These are phyloP conservation scores for Clusia tigrina DNA, from an alignment of 2,888 invertebrate genomes.

Conservation along the genomic window DNA sequence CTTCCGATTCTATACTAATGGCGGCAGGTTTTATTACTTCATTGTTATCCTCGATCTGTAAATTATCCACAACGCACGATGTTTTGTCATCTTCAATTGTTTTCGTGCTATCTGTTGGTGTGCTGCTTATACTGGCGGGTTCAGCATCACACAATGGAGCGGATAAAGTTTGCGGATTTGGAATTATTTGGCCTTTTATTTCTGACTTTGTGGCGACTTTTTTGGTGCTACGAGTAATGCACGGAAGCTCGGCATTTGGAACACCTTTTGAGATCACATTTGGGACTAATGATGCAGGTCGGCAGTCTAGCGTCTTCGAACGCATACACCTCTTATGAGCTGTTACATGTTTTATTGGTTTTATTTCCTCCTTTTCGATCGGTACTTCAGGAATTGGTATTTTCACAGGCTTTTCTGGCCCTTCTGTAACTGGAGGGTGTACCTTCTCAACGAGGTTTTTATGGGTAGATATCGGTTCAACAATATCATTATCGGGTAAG, in stretches of 20 bases:
- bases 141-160: too few relatives aligned
- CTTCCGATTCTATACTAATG: not conserved
- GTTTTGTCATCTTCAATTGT: not conserved
- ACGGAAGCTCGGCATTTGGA: too few relatives aligned
- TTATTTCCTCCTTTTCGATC: slow-evolving; percentile 26
- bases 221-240: too few relatives aligned
- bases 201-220: too few relatives aligned
- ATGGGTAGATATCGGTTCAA: too few relatives aligned
- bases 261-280: not conserved
- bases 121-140: too few relatives aligned
- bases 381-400: slow-evolving; percentile 3
- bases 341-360: slow-evolving; percentile 32
- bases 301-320: slow-evolving; percentile 55
- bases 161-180: too few relatives aligned
- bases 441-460: not conserved
- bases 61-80: not conserved
- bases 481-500: slow-evolving; percentile 45
- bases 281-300: slow-evolving; percentile 30
- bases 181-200: not conserved
- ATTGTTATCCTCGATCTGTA: not conserved
- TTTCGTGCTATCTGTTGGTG: too few relatives aligned
- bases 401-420: not conserved
- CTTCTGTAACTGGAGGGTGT: not conserved
- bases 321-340: slow-evolving; percentile 52
- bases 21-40: not conserved